Evolutionary conservation across 2,888 invertebrate genomes (phyloP).

Genomic region (Leucania comma): DNA sequence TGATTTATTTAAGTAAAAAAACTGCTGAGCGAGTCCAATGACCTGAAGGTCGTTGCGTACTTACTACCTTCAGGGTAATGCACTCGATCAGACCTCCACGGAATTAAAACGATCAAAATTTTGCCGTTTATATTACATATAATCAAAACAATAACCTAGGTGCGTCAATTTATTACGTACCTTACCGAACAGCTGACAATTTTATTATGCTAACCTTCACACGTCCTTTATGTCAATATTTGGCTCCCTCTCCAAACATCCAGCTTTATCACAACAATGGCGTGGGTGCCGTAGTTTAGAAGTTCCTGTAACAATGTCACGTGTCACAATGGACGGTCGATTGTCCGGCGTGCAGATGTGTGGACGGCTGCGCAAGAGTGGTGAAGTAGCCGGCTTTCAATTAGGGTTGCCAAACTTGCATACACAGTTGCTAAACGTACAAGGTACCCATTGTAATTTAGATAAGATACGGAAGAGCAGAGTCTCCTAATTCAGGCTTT

Average conservation of each 20-base stretch:
- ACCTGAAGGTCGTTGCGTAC: too few species aligned
- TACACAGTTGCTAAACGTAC: constrained; percentile 5
- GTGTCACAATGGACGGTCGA: constrained; percentile 24
- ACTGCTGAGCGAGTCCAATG: too few species aligned
- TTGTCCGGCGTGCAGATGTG: constrained; percentile 30
- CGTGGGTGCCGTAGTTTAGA: background rate
- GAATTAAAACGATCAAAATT: too few species aligned
- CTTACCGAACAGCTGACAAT: constrained; percentile 21
- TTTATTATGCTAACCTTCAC: background rate
- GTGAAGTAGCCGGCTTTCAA: constrained; percentile 5
- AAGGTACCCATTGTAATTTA: too few species aligned
- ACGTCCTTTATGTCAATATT: constrained; percentile 9
- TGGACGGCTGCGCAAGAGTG: constrained; percentile 34
- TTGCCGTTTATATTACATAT: too few species aligned
- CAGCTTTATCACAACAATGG: background rate
- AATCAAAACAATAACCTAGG: too few species aligned
- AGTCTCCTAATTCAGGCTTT: too few species aligned
- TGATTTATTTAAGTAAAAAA: too few species aligned
- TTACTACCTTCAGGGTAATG: too few species aligned
- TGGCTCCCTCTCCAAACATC: background rate
- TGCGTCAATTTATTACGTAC: too few species aligned
- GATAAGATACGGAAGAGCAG: too few species aligned
- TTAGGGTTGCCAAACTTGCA: constrained; percentile 22
- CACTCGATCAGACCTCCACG: too few species aligned
- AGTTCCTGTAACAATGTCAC: constrained; percentile 6